These are phyloP conservation scores for Spongia lamella DNA, from an alignment of 37 sponge, comb jelly and placozoan species.

Conservation along the genomic window DNA sequence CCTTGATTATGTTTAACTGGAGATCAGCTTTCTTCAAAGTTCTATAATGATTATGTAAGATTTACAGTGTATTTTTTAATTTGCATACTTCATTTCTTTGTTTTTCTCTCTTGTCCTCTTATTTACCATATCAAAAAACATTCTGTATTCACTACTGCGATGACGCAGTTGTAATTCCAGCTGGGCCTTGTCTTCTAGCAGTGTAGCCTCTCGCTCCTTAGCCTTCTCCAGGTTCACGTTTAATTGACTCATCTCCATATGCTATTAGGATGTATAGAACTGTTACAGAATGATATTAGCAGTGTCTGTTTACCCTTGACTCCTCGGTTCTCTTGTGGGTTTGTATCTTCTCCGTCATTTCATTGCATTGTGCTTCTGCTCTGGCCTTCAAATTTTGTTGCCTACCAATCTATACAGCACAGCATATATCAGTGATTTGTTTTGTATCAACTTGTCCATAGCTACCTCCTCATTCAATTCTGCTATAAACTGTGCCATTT, in stretches of 20 bases:
- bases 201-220: constrained; percentile 66
- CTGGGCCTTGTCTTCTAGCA: constrained; percentile 74
- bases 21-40: constrained; percentile 62
- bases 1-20: constrained; percentile 29
- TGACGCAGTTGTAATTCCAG: constrained; percentile 64
- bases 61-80: background rate
- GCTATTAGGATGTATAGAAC: no score
- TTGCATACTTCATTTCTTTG: constrained; percentile 45
- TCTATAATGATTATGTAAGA: constrained; percentile 15
- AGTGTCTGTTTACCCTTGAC: background rate
- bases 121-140: constrained; percentile 32
- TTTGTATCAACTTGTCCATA: background rate
- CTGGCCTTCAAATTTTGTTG: background rate
- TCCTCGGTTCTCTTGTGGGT: background rate
- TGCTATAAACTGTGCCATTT: background rate
- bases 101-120: constrained; percentile 64
- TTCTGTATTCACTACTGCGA: constrained; percentile 29
- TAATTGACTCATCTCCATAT: constrained; percentile 4
- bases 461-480: constrained; percentile 5
- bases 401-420: no score
- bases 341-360: constrained; percentile 1
- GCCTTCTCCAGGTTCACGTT: constrained; percentile 22
- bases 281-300: background rate
- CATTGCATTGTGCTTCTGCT: background rate
- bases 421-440: background rate